Base-by-base conservation (phyloP, 2,888 invertebrate species). In the Osmoderma eremita region DNA sequence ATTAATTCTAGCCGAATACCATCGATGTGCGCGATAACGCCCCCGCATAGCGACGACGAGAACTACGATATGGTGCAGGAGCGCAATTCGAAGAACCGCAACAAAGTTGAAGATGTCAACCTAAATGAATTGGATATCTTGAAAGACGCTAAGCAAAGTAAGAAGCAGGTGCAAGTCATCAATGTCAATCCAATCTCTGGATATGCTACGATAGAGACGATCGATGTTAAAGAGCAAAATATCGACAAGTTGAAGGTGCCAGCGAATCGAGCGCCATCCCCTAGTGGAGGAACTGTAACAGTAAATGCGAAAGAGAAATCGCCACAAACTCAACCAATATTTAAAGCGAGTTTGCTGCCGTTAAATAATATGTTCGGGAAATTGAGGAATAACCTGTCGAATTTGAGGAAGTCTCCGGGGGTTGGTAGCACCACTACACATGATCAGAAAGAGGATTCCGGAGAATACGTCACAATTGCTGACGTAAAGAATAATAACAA, bases 1-100 rank as follows among this genome's bases (percentile, higher is more conserved):
- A 92, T 95, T 48, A 93, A 91, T 77, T 91, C 92, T 61, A 92
- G 92, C 74, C 87, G 95, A 73, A 95, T 95, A 77, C 95, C 95
- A 0, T 94, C 95, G 3, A 92, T 95, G 91, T 95, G 95, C 81
- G 93, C 94, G 1, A 94, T 95, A 56, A 95, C 95, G 13, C 94
- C 95, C 3, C 90, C 91, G 0, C 91, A 91, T 69, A 94, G 94
- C 70, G 95, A 95, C 74, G 95, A 95, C 76, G 95, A 95, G 80
- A 69, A 69, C 41, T 70, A 68, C 38, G 75, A 76, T 22, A 72
- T 58, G 51, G 58, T 45, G 5, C 62, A 76, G 65, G 68, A 77
- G 71, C 63, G 67, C 24, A 71, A 66, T 30, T 24, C 38, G 30
- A 69, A 20, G 50, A 68, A 56, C 20, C 49, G 56, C 65, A 71